A percentile compares a stretch with the other conserved stretches of the same genome.
Evolutionary conservation across 1,140 invertebrate species (phyloP).

Genomic region (Bradysia coprophila): DNA sequence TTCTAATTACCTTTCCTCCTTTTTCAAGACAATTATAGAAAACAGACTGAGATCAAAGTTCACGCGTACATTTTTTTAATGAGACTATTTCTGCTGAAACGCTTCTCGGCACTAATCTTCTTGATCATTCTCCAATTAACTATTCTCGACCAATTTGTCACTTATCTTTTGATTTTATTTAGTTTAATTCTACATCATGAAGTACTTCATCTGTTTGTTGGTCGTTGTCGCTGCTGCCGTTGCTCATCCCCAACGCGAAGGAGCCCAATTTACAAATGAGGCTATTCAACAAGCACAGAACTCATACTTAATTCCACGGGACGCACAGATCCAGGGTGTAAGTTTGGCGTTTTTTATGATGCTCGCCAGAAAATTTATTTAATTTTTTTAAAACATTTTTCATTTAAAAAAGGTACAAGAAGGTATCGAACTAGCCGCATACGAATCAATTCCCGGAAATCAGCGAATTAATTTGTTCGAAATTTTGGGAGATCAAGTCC

Average conservation of each 20-base stretch:
- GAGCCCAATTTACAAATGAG: constrained; percentile 60
- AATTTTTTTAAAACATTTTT: constrained; percentile 6
- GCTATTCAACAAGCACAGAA: constrained; percentile 71
- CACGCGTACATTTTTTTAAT: too few relatives aligned
- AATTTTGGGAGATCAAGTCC: constrained; percentile 62
- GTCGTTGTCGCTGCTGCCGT: constrained; percentile 25
- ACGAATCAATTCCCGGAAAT: constrained; percentile 63
- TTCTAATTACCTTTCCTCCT: too few relatives aligned
- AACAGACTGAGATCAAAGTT: too few relatives aligned
- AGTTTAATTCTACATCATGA: constrained; percentile 14
- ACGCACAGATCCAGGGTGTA: constrained; percentile 64
- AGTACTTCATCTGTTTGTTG: constrained; percentile 25
- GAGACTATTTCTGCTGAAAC: too few relatives aligned
- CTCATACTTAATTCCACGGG: constrained; percentile 62
- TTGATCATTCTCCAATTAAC: too few relatives aligned
- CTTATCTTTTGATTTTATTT: too few relatives aligned
- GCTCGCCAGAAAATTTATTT: constrained; percentile 1
- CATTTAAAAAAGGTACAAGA: constrained; percentile 43
- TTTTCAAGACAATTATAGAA: too few relatives aligned
- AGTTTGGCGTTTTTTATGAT: constrained; percentile 1
- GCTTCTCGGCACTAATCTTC: too few relatives aligned
- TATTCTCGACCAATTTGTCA: too few relatives aligned
- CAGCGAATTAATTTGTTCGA: constrained; percentile 63
- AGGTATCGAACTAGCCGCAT: constrained; percentile 62
- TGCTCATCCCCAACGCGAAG: constrained; percentile 54